Conservation (phyloP, 2,888 invertebrate genomes). For the Palloptera scutellata region DNA sequence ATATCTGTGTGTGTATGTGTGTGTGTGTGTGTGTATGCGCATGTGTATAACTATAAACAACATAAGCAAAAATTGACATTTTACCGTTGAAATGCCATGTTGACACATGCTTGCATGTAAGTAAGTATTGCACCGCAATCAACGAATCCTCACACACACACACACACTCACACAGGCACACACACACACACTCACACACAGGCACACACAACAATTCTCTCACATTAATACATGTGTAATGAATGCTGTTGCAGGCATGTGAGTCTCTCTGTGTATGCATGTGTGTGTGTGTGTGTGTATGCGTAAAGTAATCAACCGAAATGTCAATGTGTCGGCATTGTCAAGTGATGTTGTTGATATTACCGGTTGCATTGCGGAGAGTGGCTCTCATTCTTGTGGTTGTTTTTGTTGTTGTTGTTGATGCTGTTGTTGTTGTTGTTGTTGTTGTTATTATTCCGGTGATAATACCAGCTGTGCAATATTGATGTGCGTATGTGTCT, state of each 20-base stretch:
- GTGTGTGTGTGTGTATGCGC: neutral
- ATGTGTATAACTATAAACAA: conserved; percentile 31
- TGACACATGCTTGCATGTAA: neutral
- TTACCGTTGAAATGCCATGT: neutral
- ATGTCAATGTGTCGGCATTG: no score
- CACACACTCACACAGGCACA: no score
- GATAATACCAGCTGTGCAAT: no score
- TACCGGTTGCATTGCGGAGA: no score
- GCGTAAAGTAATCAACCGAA: no score
- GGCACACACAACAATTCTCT: neutral
- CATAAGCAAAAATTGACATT: conserved; percentile 35
- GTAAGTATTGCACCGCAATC: no score
- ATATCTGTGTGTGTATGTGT: neutral
- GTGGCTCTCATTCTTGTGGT: no score
- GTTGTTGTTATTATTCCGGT: no score
- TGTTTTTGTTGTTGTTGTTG: no score
- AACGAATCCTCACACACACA: conserved; percentile 17
- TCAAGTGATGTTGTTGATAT: no score
- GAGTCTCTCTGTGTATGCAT: neutral
- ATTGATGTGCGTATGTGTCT: no score
- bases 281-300: neutral
- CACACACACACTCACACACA: neutral
- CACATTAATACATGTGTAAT: neutral
- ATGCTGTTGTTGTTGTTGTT: no score
- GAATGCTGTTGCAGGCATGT: neutral